These are phyloP conservation scores for Rhipidura dahli DNA, from an alignment of 2,113 vertebrate genomes.

Conservation along the genomic window DNA sequence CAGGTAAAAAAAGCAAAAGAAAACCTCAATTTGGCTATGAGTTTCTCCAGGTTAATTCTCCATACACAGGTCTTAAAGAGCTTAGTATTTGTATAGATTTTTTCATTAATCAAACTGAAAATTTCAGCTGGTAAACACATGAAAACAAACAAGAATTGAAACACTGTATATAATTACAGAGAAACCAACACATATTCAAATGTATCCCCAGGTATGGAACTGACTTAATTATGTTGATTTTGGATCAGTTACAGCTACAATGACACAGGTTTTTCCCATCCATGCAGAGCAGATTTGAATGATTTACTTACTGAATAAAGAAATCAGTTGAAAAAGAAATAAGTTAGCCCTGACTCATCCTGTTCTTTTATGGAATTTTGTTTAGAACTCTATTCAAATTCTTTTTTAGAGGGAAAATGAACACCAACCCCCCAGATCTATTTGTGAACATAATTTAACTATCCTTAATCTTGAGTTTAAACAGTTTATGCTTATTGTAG, in stretches of 20 bases:
- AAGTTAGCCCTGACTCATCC: background rate
- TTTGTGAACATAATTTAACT: background rate
- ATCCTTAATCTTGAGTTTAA: background rate
- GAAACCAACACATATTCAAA: background rate
- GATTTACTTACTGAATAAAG: background rate
- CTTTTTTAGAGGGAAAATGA: background rate
- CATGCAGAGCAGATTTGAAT: background rate
- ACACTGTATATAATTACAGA: background rate
- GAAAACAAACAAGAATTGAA: background rate
- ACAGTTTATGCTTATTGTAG: background rate
- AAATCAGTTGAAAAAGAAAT: background rate
- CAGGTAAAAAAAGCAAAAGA: background rate
- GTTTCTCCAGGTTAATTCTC: background rate
- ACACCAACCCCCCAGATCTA: fast-evolving
- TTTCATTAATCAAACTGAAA: background rate
- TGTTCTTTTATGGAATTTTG: background rate
- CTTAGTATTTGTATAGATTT: background rate
- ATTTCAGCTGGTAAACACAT: background rate
- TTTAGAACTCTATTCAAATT: background rate
- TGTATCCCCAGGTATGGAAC: background rate
- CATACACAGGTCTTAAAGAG: background rate
- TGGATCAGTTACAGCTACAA: background rate
- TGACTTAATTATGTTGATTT: background rate
- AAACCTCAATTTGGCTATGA: background rate
- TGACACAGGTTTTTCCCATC: background rate